A percentile compares a stretch with the other conserved stretches of the same genome.
These are phyloP conservation scores for Catharus ustulatus DNA, from an alignment of 2,797 vertebrate species.

Conservation along the genomic window DNA sequence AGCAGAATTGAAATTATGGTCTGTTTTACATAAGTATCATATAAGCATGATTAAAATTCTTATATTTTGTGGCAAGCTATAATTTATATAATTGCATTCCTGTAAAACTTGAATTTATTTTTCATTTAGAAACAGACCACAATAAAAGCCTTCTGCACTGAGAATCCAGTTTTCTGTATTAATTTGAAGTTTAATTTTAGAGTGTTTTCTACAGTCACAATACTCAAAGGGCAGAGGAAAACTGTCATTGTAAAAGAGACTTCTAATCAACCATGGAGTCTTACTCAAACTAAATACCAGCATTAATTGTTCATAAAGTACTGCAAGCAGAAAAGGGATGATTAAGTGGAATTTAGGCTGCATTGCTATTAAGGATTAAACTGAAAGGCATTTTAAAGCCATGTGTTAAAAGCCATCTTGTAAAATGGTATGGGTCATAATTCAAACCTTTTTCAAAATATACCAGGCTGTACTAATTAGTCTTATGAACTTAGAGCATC, in stretches of 20 bases:
- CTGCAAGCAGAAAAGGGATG: slow-evolving; percentile 32
- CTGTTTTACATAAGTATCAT: neutral
- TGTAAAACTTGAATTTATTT: slow-evolving; percentile 49
- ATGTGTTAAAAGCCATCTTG: slow-evolving; percentile 2
- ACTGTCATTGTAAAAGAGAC: neutral
- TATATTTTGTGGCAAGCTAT: slow-evolving; percentile 4
- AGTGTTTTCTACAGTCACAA: neutral
- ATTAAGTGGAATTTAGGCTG: slow-evolving; percentile 48
- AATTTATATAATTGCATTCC: slow-evolving; percentile 44
- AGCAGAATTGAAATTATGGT: neutral
- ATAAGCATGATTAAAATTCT: neutral
- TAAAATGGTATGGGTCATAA: neutral
- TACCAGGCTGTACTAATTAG: neutral
- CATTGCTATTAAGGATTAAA: slow-evolving; percentile 42
- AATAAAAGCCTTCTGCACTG: slow-evolving; percentile 1
- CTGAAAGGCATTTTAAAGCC: neutral
- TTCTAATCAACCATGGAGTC: slow-evolving; percentile 32
- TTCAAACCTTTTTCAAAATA: neutral
- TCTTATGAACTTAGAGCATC: neutral
- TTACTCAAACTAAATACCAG: slow-evolving; percentile 15
- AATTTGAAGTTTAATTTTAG: slow-evolving; percentile 21
- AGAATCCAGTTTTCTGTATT: neutral
- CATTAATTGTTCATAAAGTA: slow-evolving; percentile 53
- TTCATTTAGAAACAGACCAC: slow-evolving; percentile 29
- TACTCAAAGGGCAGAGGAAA: slow-evolving; percentile 15